phyloP scores from a whole-genome alignment of 2,113 vertebrate genomes.

The Choloepus hoffmanni region DNA sequence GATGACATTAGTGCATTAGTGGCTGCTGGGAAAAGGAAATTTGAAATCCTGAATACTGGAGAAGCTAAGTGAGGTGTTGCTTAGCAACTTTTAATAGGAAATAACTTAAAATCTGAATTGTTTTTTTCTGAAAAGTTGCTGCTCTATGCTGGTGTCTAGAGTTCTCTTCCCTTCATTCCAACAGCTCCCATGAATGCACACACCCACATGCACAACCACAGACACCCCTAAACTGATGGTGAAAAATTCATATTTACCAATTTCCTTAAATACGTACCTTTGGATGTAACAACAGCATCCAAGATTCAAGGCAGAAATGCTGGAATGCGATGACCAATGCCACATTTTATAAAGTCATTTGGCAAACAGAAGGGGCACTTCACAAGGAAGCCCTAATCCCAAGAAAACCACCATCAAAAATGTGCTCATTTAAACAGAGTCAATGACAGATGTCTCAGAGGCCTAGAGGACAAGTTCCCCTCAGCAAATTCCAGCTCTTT shows the following conservation, averaged over 20 bases:
- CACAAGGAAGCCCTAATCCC: background rate
- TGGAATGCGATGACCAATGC: background rate
- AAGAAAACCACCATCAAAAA: background rate
- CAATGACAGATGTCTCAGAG: background rate
- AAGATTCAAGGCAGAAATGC: background rate
- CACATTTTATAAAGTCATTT: background rate
- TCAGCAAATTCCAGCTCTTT: background rate
- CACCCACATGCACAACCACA: background rate
- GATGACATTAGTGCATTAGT: background rate
- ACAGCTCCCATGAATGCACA: background rate
- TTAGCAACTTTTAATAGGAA: constrained; percentile 79
- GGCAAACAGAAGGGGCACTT: background rate
- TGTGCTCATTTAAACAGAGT: background rate
- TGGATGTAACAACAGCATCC: background rate
- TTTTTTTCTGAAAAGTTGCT: constrained; percentile 66
- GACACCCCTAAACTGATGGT: background rate
- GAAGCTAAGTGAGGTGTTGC: constrained; percentile 68
- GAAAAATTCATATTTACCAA: background rate
- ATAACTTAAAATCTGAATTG: constrained; percentile 68
- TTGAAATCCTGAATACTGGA: constrained; percentile 14
- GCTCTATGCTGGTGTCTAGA: background rate
- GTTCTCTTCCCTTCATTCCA: background rate
- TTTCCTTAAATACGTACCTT: background rate
- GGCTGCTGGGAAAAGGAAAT: constrained; percentile 60
- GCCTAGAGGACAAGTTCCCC: background rate